These are phyloP conservation scores for Stegodyphus dumicola DNA, from an alignment of 1,140 invertebrate species.

Conservation along the genomic window DNA sequence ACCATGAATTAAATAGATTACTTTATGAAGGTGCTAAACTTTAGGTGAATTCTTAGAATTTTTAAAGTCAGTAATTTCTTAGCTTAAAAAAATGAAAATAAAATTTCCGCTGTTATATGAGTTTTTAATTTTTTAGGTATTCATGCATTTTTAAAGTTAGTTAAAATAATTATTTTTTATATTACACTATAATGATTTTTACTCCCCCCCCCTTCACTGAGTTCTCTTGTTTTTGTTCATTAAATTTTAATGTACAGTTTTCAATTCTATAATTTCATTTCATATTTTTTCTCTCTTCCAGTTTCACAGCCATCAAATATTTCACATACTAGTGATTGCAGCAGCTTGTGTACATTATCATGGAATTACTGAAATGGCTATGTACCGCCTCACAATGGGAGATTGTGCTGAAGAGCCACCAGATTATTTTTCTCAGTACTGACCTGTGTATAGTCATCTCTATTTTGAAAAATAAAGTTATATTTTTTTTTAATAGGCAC, in stretches of 20 bases:
- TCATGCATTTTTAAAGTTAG: too few species aligned
- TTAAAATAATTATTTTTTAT: too few species aligned
- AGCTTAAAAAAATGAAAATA: not conserved
- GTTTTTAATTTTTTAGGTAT: too few species aligned
- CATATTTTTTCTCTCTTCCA: constrained; percentile 66
- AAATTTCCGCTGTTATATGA: not conserved
- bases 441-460: constrained; percentile 13
- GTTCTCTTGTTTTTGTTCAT: too few species aligned
- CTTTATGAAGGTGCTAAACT: too few species aligned
- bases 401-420: constrained; percentile 74
- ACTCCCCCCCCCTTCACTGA: too few species aligned
- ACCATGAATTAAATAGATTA: too few species aligned
- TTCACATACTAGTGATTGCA: constrained; percentile 95
- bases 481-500: constrained; percentile 27
- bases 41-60: not conserved
- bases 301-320: constrained; percentile 99
- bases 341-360: constrained; percentile 99
- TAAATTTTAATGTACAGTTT: too few species aligned
- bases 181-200: too few species aligned
- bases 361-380: constrained; percentile 96
- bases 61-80: not conserved
- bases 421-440: constrained; percentile 34
- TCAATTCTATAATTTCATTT: too few species aligned
- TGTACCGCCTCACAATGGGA: constrained; percentile 90
- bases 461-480: constrained; percentile 4